Evolutionary conservation across 2,888 invertebrate genomes (phyloP), one percentile per base, ranked within the genome.

Genomic region (Hypolimnas misippus): DNA sequence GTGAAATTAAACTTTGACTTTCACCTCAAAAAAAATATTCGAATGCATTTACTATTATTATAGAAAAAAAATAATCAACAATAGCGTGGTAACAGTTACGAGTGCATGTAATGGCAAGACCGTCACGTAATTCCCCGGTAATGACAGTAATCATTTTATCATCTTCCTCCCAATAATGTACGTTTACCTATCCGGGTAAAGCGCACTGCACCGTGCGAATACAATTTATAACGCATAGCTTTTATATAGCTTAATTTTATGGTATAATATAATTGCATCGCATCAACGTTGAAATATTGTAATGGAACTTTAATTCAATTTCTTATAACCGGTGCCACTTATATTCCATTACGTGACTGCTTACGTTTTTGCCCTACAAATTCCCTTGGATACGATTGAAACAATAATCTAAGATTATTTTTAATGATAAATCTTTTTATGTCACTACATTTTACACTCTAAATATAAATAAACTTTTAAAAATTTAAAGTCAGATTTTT

Each of bases 71-170:
- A 44, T 73, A 76, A 77, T 76, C 76, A 74, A 76, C 75, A 75
- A 76, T 71, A 72, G 71, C 73, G 69, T 69, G 75, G 77, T 82
- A 85, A 83, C 83, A 83, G 85, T 83, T 82, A 78, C 79, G 75
- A 83, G 77, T 76, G 79, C 82, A 79, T 83, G 81, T 86, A 76
- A 79, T 77, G 76, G 74, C 74, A 69, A 72, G 74, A 80, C 75
- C 81, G 77, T 71, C 79, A 73, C 76, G 84, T 86, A 86, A 89
- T 89, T 86, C 81, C 66, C 75, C 65, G 65, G 78, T 89, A 91
- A 90, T 90, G 87, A 88, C 81, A 76, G 89, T 84, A 89, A 91
- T 91, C 88, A 90, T 90, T 88, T 87, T 82, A 87, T 85, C 87
- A 87, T 90, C 88, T 86, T 80, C 79, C 78, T 82, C 81, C 84